Base-by-base conservation (phyloP, 2,113 vertebrate species). In the Protobothrops mucrosquamatus region DNA sequence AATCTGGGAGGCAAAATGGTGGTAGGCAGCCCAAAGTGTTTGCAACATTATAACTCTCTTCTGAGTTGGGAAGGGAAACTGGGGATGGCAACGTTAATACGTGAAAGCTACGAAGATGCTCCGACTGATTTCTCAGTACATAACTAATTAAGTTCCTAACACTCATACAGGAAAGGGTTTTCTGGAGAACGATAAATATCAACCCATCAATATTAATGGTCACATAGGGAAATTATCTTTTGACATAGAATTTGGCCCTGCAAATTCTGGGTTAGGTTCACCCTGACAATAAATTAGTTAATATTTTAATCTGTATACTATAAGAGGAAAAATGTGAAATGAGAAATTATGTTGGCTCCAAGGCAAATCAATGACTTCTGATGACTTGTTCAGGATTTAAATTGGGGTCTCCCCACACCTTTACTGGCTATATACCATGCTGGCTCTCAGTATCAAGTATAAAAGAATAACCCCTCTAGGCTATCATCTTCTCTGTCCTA, bases 401-500 rank as follows among this genome's bases (percentile, higher is more conserved):
- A 89, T 26, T 34, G 81, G 54, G 26, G 14, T 23, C 54, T 86
- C 29, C 23, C n/a, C 24, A 43, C 34, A 51, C 52, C 14, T 39
- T 85, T 56, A 51, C 74, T 3, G 2, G 14, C 48, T 56, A 39
- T 29, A 56, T 29, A 56, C 74, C 34, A 85, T 46, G 23, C 6
- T 56, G 74, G 23, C 39, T 91, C 23, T 85, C 54, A 48, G 2
- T 85, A 43, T 20, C 39, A 92, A 12, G 20, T 51, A 90, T 93
- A 23, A 0, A 7, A 55, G 1, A 54, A 87, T 20, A 22, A 81
- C 8, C 18, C 39, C 34, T 89, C 87, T 85, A 90, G 69, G 69
- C 51, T 61, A 59, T 87, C 64, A 46, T 54, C 7, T n/a, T 88
- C 94, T 95, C 94, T 93, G 91, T 55, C 85, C 93, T 92, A 4